Evolutionary conservation across 1,140 invertebrate genomes (phyloP).

Genomic region (Heliconius eleuchia): DNA sequence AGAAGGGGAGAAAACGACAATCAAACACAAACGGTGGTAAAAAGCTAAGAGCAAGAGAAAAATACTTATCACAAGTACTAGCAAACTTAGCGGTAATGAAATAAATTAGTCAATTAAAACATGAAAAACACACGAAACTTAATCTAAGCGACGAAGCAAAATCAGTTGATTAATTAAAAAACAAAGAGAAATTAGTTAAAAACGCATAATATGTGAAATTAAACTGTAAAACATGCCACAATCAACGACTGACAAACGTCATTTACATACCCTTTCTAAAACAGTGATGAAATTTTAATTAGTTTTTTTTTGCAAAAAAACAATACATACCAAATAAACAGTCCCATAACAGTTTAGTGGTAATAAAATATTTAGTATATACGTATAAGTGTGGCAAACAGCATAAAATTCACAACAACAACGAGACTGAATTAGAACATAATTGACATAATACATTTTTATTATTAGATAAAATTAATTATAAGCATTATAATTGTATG

Average conservation of each 20-base stretch:
- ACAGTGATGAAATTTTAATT: not conserved
- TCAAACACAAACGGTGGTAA: slow-evolving; percentile 72
- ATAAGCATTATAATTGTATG: slow-evolving; percentile 28
- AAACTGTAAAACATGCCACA: slow-evolving; percentile 28
- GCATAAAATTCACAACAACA: slow-evolving; percentile 49
- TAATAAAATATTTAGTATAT: slow-evolving; percentile 17
- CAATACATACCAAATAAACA: slow-evolving; percentile 45
- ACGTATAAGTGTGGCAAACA: slow-evolving; percentile 39
- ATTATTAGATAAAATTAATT: not conserved
- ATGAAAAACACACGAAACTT: slow-evolving; percentile 22
- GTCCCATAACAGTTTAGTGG: slow-evolving; percentile 39
- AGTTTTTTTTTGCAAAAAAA: not conserved
- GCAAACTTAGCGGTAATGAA: slow-evolving; percentile 32
- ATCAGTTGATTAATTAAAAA: slow-evolving; percentile 31
- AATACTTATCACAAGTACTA: slow-evolving; percentile 36
- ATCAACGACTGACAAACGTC: not conserved
- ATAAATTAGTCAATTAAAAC: slow-evolving; percentile 23
- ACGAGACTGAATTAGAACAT: slow-evolving; percentile 49
- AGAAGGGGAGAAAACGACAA: slow-evolving; percentile 79
- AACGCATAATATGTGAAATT: slow-evolving; percentile 13
- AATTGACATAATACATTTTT: not conserved
- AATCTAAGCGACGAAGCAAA: slow-evolving; percentile 43
- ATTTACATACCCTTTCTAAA: slow-evolving; percentile 17
- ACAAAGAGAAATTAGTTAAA: slow-evolving; percentile 14
- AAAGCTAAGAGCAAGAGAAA: slow-evolving; percentile 63